Evolutionary conservation across 1,140 invertebrate species (phyloP).

Genomic region (Drosophila teissieri): DNA sequence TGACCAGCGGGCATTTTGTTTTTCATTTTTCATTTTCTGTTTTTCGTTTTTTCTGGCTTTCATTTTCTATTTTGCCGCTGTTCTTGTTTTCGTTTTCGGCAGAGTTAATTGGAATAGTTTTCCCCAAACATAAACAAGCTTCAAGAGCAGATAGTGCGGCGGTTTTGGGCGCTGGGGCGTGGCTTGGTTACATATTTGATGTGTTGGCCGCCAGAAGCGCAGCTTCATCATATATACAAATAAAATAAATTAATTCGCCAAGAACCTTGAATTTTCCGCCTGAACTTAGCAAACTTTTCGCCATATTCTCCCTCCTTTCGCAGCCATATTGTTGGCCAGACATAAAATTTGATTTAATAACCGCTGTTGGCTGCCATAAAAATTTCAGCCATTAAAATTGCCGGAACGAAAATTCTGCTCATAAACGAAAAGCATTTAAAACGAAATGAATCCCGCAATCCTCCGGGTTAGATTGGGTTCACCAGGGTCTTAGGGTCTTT

Average conservation of each 20-base stretch:
- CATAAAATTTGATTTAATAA: slow-evolving; percentile 81
- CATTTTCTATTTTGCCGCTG: slow-evolving; percentile 35
- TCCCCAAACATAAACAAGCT: slow-evolving; percentile 64
- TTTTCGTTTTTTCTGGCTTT: slow-evolving; percentile 36
- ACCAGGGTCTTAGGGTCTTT: slow-evolving; percentile 53
- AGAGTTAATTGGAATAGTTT: slow-evolving; percentile 81
- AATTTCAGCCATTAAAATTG: slow-evolving; percentile 67
- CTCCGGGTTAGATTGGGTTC: slow-evolving; percentile 19
- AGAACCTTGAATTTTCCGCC: slow-evolving; percentile 36
- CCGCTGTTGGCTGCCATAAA: slow-evolving; percentile 66
- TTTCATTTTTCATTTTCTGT: slow-evolving; percentile 27
- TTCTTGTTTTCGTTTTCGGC: slow-evolving; percentile 36
- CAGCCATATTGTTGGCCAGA: slow-evolving; percentile 46
- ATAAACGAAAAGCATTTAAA: slow-evolving; percentile 72
- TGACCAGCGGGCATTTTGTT: slow-evolving; percentile 59
- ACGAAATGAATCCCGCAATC: slow-evolving; percentile 56
- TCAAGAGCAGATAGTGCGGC: slow-evolving; percentile 25
- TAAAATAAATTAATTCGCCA: slow-evolving; percentile 33
- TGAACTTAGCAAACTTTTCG: slow-evolving; percentile 28
- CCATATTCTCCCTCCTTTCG: neutral
- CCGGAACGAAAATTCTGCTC: slow-evolving; percentile 30
- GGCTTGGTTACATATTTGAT: slow-evolving; percentile 27
- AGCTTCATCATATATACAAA: slow-evolving; percentile 10
- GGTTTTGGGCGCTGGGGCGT: slow-evolving; percentile 1
- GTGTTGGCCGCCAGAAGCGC: slow-evolving; percentile 13